Base-by-base conservation (phyloP, 1,140 invertebrate genomes). In the Steinernema khuongi region DNA sequence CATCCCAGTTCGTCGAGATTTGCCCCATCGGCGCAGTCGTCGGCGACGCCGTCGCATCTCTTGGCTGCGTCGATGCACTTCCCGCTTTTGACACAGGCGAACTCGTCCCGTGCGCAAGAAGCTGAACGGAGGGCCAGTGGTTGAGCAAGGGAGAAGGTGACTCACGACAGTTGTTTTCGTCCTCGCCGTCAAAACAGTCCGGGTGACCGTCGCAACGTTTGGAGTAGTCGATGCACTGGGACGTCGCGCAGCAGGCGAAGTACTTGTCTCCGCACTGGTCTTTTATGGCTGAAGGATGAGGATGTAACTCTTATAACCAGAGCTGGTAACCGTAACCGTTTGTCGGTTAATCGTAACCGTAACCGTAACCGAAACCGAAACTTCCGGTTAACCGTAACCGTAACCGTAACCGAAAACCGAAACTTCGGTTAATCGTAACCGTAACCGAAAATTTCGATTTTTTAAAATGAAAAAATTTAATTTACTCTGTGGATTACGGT, bases 111-210 rank as follows among this genome's bases (percentile, higher is more conserved):
- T 0, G 76, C 76, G 50, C 77, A 78, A 1, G 77, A 78, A 36
- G 76, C 77, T 78, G 70, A 74, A 77, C 70, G 30, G 2, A 36
- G 70, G 31, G n/a, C 28, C 29, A 29, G 41, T 22, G 26, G 43
- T 30, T 26, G 22, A 68, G 28, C 18, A 14, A 67, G 30, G 19
- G 7, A 19, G 7, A 32, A 73, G n/a, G 26, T 2, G 31, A 68
- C 77, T 72, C 75, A 79, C 78, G 77, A 69, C 78, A 79, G 44
- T 79, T 79, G 44, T 74, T 79, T 32, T 79, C 78, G 44, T 79
- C 78, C 28, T 79, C 78, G 17, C 78, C 78, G 70, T 79, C 77
- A 36, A 67, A 32, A 44, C 78, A 79, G 60, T 79, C 78, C 0
- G 70, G 36, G 41, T 75, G 73, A n/a, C 77, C 77, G 68, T 79